Percentiles rank a stretch among this genome's conserved stretches.
phyloP scores from a whole-genome alignment of 30 jellyfish, hydroid and myxozoan species.

The Aurelia aurita region DNA sequence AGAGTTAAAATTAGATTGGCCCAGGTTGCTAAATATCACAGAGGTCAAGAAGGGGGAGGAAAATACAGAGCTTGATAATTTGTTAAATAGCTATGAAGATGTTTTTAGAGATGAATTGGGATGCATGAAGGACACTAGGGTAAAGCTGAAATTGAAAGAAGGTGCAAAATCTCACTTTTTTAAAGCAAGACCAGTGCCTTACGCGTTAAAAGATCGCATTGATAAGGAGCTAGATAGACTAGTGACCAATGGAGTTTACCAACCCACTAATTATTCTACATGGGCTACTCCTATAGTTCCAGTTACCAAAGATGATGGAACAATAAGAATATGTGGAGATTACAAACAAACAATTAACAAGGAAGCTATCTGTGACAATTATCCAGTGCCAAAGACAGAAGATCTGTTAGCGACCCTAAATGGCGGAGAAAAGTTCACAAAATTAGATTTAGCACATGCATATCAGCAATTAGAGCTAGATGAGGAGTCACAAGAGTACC shows the following conservation, averaged over 20 bases:
- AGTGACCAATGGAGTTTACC: conserved; percentile 22
- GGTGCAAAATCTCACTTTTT: conserved; percentile 54
- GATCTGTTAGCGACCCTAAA: conserved; percentile 51
- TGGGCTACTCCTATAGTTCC: conserved; percentile 77
- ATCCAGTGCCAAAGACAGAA: conserved; percentile 66
- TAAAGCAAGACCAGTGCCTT: conserved; percentile 75
- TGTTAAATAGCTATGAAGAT: conserved; percentile 2
- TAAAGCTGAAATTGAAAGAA: background rate
- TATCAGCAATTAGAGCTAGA: conserved; percentile 58
- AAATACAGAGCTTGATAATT: conserved; percentile 1
- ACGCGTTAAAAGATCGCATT: conserved; percentile 56
- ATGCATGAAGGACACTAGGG: conserved; percentile 8
- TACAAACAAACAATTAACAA: conserved; percentile 54
- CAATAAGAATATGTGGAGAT: conserved; percentile 67
- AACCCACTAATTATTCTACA: conserved; percentile 24
- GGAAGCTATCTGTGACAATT: conserved; percentile 56
- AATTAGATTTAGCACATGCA: conserved; percentile 63
- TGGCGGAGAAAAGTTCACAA: conserved; percentile 62
- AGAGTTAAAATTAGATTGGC: conserved; percentile 34
- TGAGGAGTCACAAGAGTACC: conserved; percentile 47
- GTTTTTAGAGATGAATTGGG: conserved; percentile 45
- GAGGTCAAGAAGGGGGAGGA: background rate
- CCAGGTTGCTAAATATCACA: background rate
- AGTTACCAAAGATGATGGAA: conserved; percentile 63
- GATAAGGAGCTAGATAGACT: conserved; percentile 65